Evolutionary conservation across 1,140 invertebrate species (phyloP), one percentile per base, ranked within the genome.

Genomic region (Drosophila lowei): DNA sequence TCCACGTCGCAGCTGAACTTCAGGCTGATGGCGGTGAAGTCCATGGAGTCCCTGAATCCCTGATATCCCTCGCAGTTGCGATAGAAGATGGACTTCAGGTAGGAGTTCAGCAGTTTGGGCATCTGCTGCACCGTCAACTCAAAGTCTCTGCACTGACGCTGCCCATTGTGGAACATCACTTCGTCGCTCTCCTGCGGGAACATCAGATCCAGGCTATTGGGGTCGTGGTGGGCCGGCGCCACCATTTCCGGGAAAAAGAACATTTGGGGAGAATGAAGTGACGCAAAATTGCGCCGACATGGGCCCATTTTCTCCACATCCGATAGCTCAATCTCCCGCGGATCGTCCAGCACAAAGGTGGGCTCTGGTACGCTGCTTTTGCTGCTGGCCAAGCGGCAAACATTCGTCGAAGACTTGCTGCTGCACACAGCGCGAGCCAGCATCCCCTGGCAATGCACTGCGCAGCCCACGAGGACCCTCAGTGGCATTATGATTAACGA

Each of bases 221-320:
- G 72, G 8, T 43, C 64, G 43, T 81, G 81, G 54, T 86, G 77
- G 0, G 65, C 71, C 0, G 70, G 63, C 4, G 83, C 78, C 6
- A 86, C 64, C 2, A 11, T 54, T 9, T 66, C 46, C 5, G 83
- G 70, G 78, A 88, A 76, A 61, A 78, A 81, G 3, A 86, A 83
- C 0, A 76, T 18, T 49, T 88, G 49, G 0, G 61, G 58, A 62
- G 67, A 66, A 1, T 59, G 44, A 23, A 85, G 38, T 21, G 80
- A 74, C 0, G 81, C 58, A 30, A 42, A 70, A 2, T 50, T 1
- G 0, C 50, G 42, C 47, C 70, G 18, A 5, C 42, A 13, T 0
- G 3, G 3, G 3, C n/a, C 9, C 3, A 13, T 2, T 38, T 38
- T 38, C 5, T 34, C 2, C 2, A 68, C 42, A 7, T 79, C 59